Evolutionary conservation across 2,797 vertebrate genomes (phyloP).

Genomic region (Gephyroberyx darwinii): DNA sequence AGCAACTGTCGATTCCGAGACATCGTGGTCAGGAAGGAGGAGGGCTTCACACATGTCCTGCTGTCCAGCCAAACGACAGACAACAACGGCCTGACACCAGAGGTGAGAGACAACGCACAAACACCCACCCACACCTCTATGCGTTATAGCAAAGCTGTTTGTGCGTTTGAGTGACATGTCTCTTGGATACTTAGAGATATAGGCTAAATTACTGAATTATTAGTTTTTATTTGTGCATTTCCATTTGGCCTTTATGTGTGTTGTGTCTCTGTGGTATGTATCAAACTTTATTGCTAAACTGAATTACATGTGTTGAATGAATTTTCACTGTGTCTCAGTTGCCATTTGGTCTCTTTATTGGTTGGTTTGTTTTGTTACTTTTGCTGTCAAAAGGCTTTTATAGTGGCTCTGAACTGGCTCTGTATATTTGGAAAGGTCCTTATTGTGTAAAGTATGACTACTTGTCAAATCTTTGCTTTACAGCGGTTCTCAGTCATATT

Average conservation of each 20-base stretch:
- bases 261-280: neutral
- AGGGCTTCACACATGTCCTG: conserved; percentile 96
- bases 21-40: conserved; percentile 97
- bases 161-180: no score
- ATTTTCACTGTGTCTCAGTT: conserved; percentile 14
- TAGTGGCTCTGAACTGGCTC: no score
- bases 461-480: no score
- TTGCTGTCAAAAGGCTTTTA: no score
- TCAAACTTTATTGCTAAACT: neutral
- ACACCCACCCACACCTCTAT: neutral
- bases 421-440: no score
- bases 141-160: no score
- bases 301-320: conserved; percentile 2
- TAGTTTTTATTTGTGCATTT: neutral
- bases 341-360: neutral
- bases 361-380: no score
- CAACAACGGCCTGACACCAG: conserved; percentile 96
- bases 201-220: neutral
- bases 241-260: neutral
- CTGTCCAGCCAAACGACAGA: conserved; percentile 97
- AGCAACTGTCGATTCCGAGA: conserved; percentile 95
- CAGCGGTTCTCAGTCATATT: no score
- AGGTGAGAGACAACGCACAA: conserved; percentile 83
- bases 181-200: no score
- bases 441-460: no score